These are phyloP conservation scores for Poeciliopsis turneri DNA, from an alignment of 2,797 vertebrate species.

Conservation along the genomic window DNA sequence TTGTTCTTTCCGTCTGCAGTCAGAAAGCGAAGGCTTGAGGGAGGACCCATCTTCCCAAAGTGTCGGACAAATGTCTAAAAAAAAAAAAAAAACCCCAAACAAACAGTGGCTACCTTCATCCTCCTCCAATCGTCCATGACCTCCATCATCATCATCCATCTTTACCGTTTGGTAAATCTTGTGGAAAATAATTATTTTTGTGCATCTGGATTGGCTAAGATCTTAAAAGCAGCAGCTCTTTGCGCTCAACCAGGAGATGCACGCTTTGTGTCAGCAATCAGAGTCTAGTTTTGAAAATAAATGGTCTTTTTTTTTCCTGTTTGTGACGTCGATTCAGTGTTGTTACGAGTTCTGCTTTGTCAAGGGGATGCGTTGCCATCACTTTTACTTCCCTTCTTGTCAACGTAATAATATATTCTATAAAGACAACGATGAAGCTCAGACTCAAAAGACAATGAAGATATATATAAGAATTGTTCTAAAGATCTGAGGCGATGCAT, in stretches of 20 bases:
- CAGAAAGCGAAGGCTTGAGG: conserved; percentile 96
- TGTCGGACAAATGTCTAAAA: conserved; percentile 92
- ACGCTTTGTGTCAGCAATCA: conserved; percentile 21
- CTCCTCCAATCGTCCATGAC: conserved; percentile 21
- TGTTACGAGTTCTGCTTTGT: conserved; percentile 37
- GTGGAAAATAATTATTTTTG: conserved; percentile 26
- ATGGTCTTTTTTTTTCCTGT: conserved; percentile 27
- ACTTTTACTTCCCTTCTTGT: conserved; percentile 19
- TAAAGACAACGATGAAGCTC: background rate
- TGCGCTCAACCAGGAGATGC: conserved; percentile 3
- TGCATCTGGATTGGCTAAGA: conserved; percentile 16
- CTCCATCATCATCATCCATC: conserved; percentile 17
- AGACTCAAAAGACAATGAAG: background rate
- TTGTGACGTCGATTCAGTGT: conserved; percentile 20
- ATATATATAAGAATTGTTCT: background rate
- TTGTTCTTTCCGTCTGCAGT: conserved; percentile 78
- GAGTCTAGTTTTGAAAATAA: conserved; percentile 31
- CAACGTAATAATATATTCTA: background rate
- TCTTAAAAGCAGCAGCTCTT: conserved; percentile 16
- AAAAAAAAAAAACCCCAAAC: conserved; percentile 41
- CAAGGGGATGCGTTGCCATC: conserved; percentile 42
- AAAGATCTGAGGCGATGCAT: conserved; percentile 16
- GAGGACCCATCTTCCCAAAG: conserved; percentile 95
- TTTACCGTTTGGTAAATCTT: conserved; percentile 33
- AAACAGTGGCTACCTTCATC: conserved; percentile 53